A percentile compares a stretch with the other conserved stretches of the same genome.
These are phyloP conservation scores for Tipula unca DNA, from an alignment of 2,888 invertebrate genomes.

Conservation along the genomic window DNA sequence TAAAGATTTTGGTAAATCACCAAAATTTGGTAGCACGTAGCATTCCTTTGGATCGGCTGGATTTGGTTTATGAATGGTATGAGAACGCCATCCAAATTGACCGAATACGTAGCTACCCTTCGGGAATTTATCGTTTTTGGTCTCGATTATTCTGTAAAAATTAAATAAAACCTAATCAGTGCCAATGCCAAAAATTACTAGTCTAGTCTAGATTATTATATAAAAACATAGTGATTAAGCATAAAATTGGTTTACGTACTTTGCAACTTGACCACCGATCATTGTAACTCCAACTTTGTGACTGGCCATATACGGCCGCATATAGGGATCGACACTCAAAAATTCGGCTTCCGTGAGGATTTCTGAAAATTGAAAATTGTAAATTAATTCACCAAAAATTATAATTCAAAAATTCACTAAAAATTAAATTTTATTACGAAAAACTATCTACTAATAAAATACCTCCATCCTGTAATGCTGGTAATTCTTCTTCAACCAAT, in stretches of 20 bases:
- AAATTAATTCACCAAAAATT: not conserved
- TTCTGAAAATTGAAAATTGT: conserved; percentile 40
- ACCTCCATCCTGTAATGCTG: not conserved
- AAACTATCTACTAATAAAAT: not conserved
- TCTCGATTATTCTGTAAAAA: conserved; percentile 47
- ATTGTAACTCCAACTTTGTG: conserved; percentile 54
- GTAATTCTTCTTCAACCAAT: not conserved
- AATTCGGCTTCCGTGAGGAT: conserved; percentile 58
- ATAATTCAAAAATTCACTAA: too few species aligned
- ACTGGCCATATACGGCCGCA: conserved; percentile 50
- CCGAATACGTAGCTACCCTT: conserved; percentile 55
- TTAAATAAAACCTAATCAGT: not conserved
- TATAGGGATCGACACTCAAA: conserved; percentile 65
- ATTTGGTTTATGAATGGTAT: conserved; percentile 39
- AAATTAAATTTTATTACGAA: too few species aligned
- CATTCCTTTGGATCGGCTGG: conserved; percentile 28
- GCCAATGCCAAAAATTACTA: not conserved
- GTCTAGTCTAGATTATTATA: not conserved
- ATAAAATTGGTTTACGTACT: conserved; percentile 41
- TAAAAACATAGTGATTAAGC: not conserved
- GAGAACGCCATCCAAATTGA: conserved; percentile 58
- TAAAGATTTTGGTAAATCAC: conserved; percentile 51
- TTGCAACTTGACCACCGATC: conserved; percentile 63
- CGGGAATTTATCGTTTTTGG: conserved; percentile 54
- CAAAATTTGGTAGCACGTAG: conserved; percentile 49